Percentiles rank a stretch among this genome's conserved stretches.
Conservation (phyloP, 2,888 invertebrate species). For the Tricholauxania praeusta region DNA sequence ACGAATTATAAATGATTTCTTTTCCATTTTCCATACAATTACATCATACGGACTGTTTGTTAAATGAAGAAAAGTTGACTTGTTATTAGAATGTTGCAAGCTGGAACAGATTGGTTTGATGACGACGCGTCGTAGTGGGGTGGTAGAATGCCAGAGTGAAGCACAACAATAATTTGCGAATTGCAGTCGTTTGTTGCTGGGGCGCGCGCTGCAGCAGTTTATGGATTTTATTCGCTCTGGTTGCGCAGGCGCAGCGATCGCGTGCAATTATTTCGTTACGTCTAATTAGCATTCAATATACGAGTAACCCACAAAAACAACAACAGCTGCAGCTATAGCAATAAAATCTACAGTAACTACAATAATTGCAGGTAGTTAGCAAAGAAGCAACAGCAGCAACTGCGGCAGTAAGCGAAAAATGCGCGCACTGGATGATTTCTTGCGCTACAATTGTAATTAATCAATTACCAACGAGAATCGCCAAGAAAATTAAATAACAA, state of each 20-base stretch:
- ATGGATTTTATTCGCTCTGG: constrained; percentile 12
- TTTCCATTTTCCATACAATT: too few species aligned
- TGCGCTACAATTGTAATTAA: constrained; percentile 21
- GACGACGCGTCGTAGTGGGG: too few species aligned
- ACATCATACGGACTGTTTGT: too few species aligned
- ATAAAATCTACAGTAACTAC: constrained; percentile 30
- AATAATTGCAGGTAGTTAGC: constrained; percentile 46
- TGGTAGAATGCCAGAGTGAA: constrained; percentile 1
- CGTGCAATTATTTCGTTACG: constrained; percentile 58
- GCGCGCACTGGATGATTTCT: constrained; percentile 7
- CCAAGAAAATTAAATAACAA: neutral
- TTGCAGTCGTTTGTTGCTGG: constrained; percentile 4
- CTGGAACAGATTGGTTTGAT: too few species aligned
- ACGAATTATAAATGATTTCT: too few species aligned
- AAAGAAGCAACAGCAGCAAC: constrained; percentile 55
- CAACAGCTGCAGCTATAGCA: constrained; percentile 35
- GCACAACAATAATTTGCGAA: constrained; percentile 19
- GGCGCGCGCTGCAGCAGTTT: neutral
- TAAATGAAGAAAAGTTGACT: too few species aligned
- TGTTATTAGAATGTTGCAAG: too few species aligned
- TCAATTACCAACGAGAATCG: constrained; percentile 19
- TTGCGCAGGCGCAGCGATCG: constrained; percentile 54
- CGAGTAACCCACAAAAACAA: constrained; percentile 43
- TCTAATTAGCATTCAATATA: constrained; percentile 54
- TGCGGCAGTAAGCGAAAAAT: neutral